phyloP scores from a whole-genome alignment of 2,888 invertebrate species.

The Ariolimax columbianus region DNA sequence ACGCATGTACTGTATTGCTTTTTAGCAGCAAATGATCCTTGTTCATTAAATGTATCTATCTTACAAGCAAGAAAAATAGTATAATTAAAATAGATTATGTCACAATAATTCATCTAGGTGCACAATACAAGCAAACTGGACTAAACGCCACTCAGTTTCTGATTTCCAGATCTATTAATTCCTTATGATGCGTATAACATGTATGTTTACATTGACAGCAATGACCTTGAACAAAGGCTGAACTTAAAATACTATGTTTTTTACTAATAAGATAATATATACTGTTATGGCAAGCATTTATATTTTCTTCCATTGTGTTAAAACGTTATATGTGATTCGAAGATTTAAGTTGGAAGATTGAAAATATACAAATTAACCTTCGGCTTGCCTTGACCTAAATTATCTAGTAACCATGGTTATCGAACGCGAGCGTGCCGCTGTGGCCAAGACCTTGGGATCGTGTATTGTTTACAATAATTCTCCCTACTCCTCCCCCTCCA shows the following conservation, averaged over 20 bases:
- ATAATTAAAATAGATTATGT: too few relatives aligned
- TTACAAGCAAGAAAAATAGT: too few relatives aligned
- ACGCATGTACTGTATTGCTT: too few relatives aligned
- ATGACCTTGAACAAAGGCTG: background rate
- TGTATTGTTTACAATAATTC: conserved; percentile 63
- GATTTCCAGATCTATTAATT: too few relatives aligned
- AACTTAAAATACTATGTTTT: background rate
- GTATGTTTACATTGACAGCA: too few relatives aligned
- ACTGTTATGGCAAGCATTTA: background rate
- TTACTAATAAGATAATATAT: background rate
- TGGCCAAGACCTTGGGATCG: conserved; percentile 58
- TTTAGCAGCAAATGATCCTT: too few relatives aligned
- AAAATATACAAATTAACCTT: background rate
- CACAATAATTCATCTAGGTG: too few relatives aligned
- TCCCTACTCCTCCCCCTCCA: conserved; percentile 64
- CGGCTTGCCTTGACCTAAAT: conserved; percentile 1
- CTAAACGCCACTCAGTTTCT: too few relatives aligned
- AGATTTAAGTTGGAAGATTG: background rate
- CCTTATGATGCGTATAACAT: too few relatives aligned
- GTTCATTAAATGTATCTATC: too few relatives aligned
- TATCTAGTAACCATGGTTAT: conserved; percentile 36
- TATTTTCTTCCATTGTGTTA: background rate
- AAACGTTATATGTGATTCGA: background rate
- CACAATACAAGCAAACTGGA: too few relatives aligned
- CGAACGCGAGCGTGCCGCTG: conserved; percentile 43